Percentiles rank a stretch among this genome's conserved stretches.
These are phyloP conservation scores for Rissa tridactyla DNA, from an alignment of 2,113 vertebrate genomes.

Conservation along the genomic window DNA sequence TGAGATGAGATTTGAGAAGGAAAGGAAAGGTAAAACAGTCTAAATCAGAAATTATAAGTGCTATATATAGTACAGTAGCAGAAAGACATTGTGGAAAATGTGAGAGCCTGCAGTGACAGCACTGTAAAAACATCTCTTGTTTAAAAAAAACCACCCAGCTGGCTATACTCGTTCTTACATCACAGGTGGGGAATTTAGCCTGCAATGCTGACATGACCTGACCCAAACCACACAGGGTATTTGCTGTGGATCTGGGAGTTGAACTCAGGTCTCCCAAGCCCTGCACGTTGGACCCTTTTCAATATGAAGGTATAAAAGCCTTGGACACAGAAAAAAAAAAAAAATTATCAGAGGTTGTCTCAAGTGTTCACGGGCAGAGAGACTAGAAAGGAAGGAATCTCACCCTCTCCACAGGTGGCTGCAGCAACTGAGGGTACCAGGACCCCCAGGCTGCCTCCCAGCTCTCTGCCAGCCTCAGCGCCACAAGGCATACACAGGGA, in stretches of 20 bases:
- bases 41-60: neutral
- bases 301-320: neutral
- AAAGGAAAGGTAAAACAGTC: neutral
- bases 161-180: neutral
- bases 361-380: neutral
- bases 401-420: neutral
- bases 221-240: neutral
- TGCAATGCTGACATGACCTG: neutral
- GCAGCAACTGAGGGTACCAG: neutral
- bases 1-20: neutral
- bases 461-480: neutral
- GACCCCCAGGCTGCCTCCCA: neutral
- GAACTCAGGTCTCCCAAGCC: neutral
- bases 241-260: neutral
- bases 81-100: neutral
- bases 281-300: neutral
- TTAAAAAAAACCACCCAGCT: neutral
- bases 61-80: neutral
- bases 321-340: neutral
- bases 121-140: neutral
- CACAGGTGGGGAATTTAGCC: neutral
- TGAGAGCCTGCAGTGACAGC: neutral
- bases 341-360: neutral
- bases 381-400: neutral
- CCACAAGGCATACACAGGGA: neutral